These are phyloP conservation scores for Crocuta crocuta DNA, from an alignment of 2,113 vertebrate species.

Conservation along the genomic window DNA sequence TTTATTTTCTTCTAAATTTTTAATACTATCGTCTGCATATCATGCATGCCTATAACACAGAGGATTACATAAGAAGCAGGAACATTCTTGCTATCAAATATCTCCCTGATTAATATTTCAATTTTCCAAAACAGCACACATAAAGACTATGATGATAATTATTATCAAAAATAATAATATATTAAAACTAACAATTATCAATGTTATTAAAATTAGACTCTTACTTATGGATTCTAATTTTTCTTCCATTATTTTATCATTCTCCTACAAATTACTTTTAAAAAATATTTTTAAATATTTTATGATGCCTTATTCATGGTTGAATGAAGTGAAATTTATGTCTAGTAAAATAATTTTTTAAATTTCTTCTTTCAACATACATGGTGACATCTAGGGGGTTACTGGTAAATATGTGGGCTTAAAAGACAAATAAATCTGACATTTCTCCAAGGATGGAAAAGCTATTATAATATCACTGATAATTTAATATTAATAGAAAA, in stretches of 20 bases:
- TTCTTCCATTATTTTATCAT: neutral
- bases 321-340: neutral
- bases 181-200: neutral
- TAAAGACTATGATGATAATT: neutral
- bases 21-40: neutral
- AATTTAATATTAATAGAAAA: conserved; percentile 3
- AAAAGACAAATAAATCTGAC: conserved; percentile 24
- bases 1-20: conserved; percentile 58
- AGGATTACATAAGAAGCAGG: neutral
- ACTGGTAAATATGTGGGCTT: neutral
- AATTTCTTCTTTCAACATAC: neutral
- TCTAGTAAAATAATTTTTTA: neutral
- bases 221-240: neutral
- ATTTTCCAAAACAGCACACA: conserved; percentile 6
- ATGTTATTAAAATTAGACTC: neutral
- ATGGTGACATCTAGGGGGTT: neutral
- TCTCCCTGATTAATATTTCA: neutral
- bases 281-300: neutral
- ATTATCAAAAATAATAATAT: neutral
- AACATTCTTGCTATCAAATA: neutral
- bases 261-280: neutral
- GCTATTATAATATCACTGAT: conserved; percentile 24
- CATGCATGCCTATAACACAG: neutral
- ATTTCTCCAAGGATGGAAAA: conserved; percentile 26
- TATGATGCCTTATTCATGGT: neutral